These are phyloP conservation scores for Pelobates cultripes DNA, from an alignment of 2,797 vertebrate species.

Conservation along the genomic window DNA sequence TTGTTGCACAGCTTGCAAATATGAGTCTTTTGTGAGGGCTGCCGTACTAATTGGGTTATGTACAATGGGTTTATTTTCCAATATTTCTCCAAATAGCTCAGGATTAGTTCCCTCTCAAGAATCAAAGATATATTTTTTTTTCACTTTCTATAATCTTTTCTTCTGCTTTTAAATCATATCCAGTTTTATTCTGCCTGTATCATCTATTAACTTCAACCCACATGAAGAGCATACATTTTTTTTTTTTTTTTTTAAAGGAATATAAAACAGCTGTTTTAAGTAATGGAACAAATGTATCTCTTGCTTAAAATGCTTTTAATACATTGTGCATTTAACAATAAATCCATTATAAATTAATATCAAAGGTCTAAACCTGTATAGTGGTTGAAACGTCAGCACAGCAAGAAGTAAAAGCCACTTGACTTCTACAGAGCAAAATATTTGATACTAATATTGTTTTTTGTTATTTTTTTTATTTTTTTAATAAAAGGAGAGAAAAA, in stretches of 20 bases:
- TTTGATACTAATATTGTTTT: background rate
- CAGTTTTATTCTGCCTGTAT: slow-evolving; percentile 31
- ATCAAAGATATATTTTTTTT: slow-evolving; percentile 42
- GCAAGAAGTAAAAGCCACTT: slow-evolving; percentile 6
- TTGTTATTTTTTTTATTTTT: slow-evolving; percentile 10
- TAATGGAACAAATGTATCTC: slow-evolving; percentile 21
- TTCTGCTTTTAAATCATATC: slow-evolving; percentile 40
- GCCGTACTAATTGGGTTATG: slow-evolving; percentile 27
- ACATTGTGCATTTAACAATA: slow-evolving; percentile 44
- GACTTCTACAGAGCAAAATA: slow-evolving; percentile 15
- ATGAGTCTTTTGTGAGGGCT: slow-evolving; percentile 27
- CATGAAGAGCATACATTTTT: slow-evolving; percentile 4
- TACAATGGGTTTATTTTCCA: slow-evolving; percentile 12
- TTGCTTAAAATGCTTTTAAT: slow-evolving; percentile 37
- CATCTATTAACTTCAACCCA: slow-evolving; percentile 48
- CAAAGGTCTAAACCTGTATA: slow-evolving; percentile 32
- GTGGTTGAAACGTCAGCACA: slow-evolving; percentile 22
- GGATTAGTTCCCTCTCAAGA: slow-evolving; percentile 25
- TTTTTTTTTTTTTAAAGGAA: background rate
- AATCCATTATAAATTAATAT: slow-evolving; percentile 51
- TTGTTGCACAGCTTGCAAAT: slow-evolving; percentile 11
- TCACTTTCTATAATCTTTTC: slow-evolving; percentile 27
- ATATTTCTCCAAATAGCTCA: slow-evolving; percentile 14
- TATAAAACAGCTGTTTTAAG: slow-evolving; percentile 42
- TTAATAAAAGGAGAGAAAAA: background rate